Evolutionary conservation across 2,888 invertebrate species (phyloP).

Genomic region (Horisme vitalbata): DNA sequence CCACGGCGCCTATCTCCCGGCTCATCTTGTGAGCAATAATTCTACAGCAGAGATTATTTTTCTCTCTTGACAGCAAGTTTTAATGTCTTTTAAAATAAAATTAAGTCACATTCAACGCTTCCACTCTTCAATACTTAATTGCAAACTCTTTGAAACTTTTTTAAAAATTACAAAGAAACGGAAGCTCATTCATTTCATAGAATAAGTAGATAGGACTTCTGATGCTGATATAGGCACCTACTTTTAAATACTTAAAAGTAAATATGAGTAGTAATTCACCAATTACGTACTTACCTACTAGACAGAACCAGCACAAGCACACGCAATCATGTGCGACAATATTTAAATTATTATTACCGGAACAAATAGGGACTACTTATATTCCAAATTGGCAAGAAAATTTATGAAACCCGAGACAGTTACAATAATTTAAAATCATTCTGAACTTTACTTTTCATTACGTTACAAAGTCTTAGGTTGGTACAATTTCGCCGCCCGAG

Average conservation of each 20-base stretch:
- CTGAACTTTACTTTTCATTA: constrained; percentile 28
- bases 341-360: too few species aligned
- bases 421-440: constrained; percentile 16
- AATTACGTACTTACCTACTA: too few species aligned
- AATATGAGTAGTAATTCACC: too few species aligned
- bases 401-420: constrained; percentile 10
- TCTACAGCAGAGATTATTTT: constrained; percentile 73
- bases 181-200: constrained; percentile 1
- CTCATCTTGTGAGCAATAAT: constrained; percentile 77
- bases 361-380: too few species aligned
- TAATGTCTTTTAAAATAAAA: constrained; percentile 77
- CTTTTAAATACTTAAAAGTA: too few species aligned
- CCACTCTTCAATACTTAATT: constrained; percentile 36
- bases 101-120: constrained; percentile 62
- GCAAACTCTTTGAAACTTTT: constrained; percentile 38
- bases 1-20: constrained; percentile 62
- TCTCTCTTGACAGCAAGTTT: constrained; percentile 76
- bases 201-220: too few species aligned
- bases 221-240: background rate
- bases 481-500: constrained; percentile 31
- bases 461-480: constrained; percentile 26
- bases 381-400: constrained; percentile 6
- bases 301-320: too few species aligned
- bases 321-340: too few species aligned
- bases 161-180: constrained; percentile 29